Conservation (phyloP, 1,140 invertebrate species). For the Asbolus verrucosus region DNA sequence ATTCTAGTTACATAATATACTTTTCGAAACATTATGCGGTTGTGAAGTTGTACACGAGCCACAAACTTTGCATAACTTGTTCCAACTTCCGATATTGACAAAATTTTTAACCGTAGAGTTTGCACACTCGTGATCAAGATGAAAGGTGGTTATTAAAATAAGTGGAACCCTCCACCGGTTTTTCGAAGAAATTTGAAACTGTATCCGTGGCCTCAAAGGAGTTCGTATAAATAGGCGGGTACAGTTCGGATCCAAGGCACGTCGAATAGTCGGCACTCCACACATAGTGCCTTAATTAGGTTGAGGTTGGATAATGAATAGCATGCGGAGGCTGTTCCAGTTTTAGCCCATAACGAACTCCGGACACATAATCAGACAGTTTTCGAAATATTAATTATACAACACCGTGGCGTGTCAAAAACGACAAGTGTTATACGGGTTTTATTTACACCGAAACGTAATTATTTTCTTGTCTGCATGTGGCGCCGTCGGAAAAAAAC, state of each 20-base stretch:
- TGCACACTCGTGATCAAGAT: too few relatives aligned
- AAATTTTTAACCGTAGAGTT: too few relatives aligned
- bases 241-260: constrained; percentile 8
- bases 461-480: background rate
- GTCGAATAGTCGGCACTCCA: constrained; percentile 6
- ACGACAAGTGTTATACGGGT: background rate
- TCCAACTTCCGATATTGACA: too few relatives aligned
- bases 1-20: too few relatives aligned
- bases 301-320: constrained; percentile 35
- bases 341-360: constrained; percentile 3
- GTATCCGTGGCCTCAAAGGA: constrained; percentile 22
- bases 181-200: constrained; percentile 12
- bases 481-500: constrained; percentile 5
- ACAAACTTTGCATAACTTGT: too few relatives aligned
- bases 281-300: constrained; percentile 33
- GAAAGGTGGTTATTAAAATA: too few relatives aligned
- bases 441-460: background rate
- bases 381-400: constrained; percentile 30
- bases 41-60: too few relatives aligned
- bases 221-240: constrained; percentile 6
- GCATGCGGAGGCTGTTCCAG: constrained; percentile 19
- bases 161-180: background rate
- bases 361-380: constrained; percentile 18
- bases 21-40: too few relatives aligned
- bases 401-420: constrained; percentile 1